Evolutionary conservation across 2,797 vertebrate genomes (phyloP).

Genomic region (Tapirus indicus): DNA sequence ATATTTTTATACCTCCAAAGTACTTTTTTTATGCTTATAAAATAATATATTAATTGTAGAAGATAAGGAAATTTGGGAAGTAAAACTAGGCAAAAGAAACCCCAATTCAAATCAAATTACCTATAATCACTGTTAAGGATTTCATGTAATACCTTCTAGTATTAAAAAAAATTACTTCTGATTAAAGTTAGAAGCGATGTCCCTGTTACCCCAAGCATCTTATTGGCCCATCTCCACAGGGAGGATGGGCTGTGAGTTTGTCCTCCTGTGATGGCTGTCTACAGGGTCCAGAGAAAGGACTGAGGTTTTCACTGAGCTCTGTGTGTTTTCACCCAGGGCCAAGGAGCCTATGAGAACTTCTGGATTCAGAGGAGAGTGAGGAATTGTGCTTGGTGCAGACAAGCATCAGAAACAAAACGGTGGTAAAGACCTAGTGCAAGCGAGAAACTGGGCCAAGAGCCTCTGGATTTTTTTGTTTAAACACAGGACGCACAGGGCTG

Average conservation of each 20-base stretch:
- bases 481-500: background rate
- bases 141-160: background rate
- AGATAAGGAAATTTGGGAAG: background rate
- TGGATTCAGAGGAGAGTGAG: background rate
- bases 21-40: background rate
- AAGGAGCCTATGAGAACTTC: background rate
- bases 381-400: background rate
- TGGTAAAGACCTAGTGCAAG: background rate
- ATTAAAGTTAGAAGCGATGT: background rate
- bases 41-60: constrained; percentile 1
- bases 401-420: background rate
- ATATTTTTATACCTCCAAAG: background rate
- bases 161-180: constrained; percentile 23
- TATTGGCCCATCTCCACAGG: background rate
- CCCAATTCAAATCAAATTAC: background rate
- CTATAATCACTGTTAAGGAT: background rate
- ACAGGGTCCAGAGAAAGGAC: background rate
- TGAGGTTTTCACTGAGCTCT: background rate
- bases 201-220: background rate
- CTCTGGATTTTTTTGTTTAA: background rate
- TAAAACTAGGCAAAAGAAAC: background rate
- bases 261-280: background rate
- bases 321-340: background rate
- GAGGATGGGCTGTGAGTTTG: background rate
- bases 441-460: background rate